phyloP scores from a whole-genome alignment of 1,140 invertebrate genomes.

The Copidosoma floridanum region DNA sequence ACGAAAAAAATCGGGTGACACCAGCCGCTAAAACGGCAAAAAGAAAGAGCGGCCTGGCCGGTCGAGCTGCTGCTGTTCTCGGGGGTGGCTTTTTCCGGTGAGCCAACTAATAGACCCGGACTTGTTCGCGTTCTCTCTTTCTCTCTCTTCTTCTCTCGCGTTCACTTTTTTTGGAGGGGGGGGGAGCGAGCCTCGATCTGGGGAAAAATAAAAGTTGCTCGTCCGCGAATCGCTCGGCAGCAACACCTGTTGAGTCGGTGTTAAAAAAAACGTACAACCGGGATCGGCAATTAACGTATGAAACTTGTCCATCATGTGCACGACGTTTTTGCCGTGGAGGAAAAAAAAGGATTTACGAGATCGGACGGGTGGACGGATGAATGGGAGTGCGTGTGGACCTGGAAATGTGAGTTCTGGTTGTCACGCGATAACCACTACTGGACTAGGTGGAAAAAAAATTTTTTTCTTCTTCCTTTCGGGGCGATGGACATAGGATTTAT shows the following conservation, averaged over 20 bases:
- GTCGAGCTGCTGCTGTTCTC: slow-evolving; percentile 22
- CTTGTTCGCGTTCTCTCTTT: slow-evolving; percentile 31
- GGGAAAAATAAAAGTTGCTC: slow-evolving; percentile 58
- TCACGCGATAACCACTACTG: background rate
- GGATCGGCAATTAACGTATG: slow-evolving; percentile 52
- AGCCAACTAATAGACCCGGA: slow-evolving; percentile 50
- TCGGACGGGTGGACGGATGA: slow-evolving; percentile 14
- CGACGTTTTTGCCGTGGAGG: too few relatives aligned
- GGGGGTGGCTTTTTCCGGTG: slow-evolving; percentile 48
- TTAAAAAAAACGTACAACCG: slow-evolving; percentile 28
- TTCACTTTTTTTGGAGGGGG: slow-evolving; percentile 13
- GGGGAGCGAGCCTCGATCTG: slow-evolving; percentile 19
- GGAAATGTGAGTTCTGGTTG: background rate
- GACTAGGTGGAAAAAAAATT: background rate
- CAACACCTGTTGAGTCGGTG: slow-evolving; percentile 54
- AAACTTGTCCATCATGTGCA: slow-evolving; percentile 52
- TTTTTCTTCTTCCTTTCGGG: slow-evolving; percentile 1
- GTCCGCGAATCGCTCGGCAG: slow-evolving; percentile 36
- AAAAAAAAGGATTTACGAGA: slow-evolving; percentile 48
- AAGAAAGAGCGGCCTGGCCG: slow-evolving; percentile 19
- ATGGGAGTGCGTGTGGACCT: too few relatives aligned
- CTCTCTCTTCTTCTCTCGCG: slow-evolving; percentile 24
- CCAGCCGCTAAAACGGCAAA: slow-evolving; percentile 41
- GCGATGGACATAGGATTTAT: too few relatives aligned
- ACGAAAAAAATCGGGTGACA: slow-evolving; percentile 47